Percentiles rank a stretch among this genome's conserved stretches.
Evolutionary conservation across 1,140 invertebrate genomes (phyloP).

Genomic region (Prorops nasuta): DNA sequence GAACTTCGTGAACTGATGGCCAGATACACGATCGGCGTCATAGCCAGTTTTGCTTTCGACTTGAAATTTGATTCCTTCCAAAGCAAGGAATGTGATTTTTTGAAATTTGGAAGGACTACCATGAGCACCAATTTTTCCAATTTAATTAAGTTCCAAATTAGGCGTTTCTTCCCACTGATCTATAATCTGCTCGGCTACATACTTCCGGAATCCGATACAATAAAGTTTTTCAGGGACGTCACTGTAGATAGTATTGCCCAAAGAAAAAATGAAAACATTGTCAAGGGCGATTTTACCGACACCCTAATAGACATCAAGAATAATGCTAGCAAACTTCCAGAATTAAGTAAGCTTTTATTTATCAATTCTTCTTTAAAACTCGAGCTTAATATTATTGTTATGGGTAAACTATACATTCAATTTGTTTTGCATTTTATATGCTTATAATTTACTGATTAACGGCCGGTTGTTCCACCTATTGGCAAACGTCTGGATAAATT

Average conservation of each 20-base stretch:
- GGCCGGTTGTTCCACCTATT: too few relatives aligned
- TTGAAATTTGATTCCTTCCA: slow-evolving; percentile 55
- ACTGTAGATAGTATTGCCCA: slow-evolving; percentile 52
- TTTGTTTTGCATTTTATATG: too few relatives aligned
- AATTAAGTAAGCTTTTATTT: too few relatives aligned
- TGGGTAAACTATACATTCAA: too few relatives aligned
- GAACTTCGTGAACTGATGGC: slow-evolving; percentile 56
- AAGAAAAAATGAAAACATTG: slow-evolving; percentile 52
- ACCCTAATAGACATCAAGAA: slow-evolving; percentile 58
- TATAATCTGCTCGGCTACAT: slow-evolving; percentile 25
- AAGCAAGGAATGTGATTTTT: slow-evolving; percentile 53
- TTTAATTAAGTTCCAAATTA: slow-evolving; percentile 36
- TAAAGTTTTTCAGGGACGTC: slow-evolving; percentile 52
- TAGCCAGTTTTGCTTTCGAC: slow-evolving; percentile 43
- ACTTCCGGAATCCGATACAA: slow-evolving; percentile 37
- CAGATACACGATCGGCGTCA: slow-evolving; percentile 58
- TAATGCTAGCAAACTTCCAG: slow-evolving; percentile 31
- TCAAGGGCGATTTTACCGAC: slow-evolving; percentile 60
- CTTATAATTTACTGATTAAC: too few relatives aligned
- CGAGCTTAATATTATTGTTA: too few relatives aligned
- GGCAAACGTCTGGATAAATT: too few relatives aligned
- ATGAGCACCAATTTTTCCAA: slow-evolving; percentile 49
- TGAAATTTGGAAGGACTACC: slow-evolving; percentile 40
- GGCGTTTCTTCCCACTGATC: slow-evolving; percentile 27
- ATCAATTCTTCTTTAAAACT: too few relatives aligned